These are phyloP conservation scores for Drosophila eugracilis DNA, from an alignment of 1,140 invertebrate genomes.

Conservation along the genomic window DNA sequence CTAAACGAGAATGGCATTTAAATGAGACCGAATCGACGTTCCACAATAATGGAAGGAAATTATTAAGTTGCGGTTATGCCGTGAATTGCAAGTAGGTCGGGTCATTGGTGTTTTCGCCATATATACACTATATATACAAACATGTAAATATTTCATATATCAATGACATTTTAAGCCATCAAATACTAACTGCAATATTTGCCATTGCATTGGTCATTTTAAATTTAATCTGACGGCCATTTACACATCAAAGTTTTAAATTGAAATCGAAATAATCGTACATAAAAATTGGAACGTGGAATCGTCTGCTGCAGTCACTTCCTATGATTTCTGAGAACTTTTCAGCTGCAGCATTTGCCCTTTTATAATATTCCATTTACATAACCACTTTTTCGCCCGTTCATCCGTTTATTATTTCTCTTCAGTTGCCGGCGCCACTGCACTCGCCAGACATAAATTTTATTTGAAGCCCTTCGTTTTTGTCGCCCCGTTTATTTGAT, in stretches of 20 bases:
- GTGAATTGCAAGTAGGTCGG: constrained; percentile 12
- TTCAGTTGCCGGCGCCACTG: constrained; percentile 11
- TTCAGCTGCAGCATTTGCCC: constrained; percentile 14
- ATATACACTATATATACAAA: background rate
- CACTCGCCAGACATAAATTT: constrained; percentile 43
- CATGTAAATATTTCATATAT: constrained; percentile 19
- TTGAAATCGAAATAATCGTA: constrained; percentile 11
- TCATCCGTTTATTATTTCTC: constrained; percentile 10
- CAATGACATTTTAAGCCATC: too few species aligned
- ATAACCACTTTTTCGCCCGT: constrained; percentile 14
- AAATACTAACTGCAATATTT: background rate
- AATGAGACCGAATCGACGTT: constrained; percentile 39
- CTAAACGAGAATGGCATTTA: constrained; percentile 38
- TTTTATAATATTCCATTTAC: constrained; percentile 68
- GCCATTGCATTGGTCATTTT: background rate
- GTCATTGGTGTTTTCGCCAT: background rate
- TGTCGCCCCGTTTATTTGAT: constrained; percentile 44
- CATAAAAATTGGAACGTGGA: background rate
- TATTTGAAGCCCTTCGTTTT: constrained; percentile 37
- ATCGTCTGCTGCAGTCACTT: constrained; percentile 5
- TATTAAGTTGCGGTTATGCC: constrained; percentile 7
- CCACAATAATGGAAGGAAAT: background rate
- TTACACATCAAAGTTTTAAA: constrained; percentile 4
- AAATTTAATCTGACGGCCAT: background rate
- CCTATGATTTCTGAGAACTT: constrained; percentile 23